phyloP scores from a whole-genome alignment of 2,888 invertebrate genomes.

The Drosophila pegasa region DNA sequence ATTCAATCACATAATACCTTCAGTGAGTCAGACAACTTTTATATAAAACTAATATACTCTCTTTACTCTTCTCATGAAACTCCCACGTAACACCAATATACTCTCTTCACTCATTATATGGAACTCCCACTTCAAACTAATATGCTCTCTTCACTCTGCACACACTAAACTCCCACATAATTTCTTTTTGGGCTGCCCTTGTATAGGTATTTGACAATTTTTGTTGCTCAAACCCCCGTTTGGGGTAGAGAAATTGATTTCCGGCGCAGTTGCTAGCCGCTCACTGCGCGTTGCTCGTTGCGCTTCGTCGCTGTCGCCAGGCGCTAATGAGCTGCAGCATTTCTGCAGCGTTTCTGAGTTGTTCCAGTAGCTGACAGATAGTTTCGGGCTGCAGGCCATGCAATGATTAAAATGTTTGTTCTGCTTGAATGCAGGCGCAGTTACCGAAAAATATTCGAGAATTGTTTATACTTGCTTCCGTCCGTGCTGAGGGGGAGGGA shows the following conservation, averaged over 20 bases:
- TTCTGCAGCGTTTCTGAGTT: conserved; percentile 23
- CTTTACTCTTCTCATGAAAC: too few relatives aligned
- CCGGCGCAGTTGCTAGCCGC: conserved; percentile 59
- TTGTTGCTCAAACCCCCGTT: too few relatives aligned
- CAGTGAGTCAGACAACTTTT: too few relatives aligned
- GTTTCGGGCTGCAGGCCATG: conserved; percentile 43
- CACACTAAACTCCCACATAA: conserved; percentile 41
- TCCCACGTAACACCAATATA: neutral
- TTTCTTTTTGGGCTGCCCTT: conserved; percentile 33
- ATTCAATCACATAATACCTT: too few relatives aligned
- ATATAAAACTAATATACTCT: too few relatives aligned
- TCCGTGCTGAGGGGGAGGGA: neutral
- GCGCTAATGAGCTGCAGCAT: conserved; percentile 79
- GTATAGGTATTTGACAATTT: conserved; percentile 39
- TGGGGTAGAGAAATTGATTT: conserved; percentile 63
- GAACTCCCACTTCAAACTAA: neutral
- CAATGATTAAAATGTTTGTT: conserved; percentile 74
- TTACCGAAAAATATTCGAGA: conserved; percentile 15
- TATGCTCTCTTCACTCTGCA: neutral
- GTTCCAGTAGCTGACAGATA: conserved; percentile 67
- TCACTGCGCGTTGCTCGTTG: conserved; percentile 53
- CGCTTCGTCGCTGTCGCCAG: conserved; percentile 70
- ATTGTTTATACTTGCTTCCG: conserved; percentile 49
- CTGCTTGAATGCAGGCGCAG: conserved; percentile 65
- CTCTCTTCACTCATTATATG: neutral